Base-by-base conservation (phyloP, 1,140 invertebrate species). In the Ptiloglossa arizonensis region DNA sequence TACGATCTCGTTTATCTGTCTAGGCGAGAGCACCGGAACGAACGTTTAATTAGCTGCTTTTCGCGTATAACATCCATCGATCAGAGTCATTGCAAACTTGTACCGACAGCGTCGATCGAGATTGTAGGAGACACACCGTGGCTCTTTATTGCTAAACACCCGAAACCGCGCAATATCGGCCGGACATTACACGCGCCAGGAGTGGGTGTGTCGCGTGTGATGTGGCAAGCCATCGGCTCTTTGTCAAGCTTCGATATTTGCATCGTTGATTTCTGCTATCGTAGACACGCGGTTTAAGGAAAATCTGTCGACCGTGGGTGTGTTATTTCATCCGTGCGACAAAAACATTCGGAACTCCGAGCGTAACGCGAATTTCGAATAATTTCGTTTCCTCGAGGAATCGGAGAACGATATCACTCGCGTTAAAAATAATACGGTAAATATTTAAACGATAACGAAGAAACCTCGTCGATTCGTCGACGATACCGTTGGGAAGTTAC, bases 131-230 rank as follows among this genome's bases (percentile, higher is more conserved):
- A 85, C 86, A 82, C 82, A 82, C 78, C 81, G 82, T 29, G 79
- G 74, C 87, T 88, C 87, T 88, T 89, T 89, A 89, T 90, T 90
- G 89, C 86, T 88, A 87, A 88, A 86, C 86, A 88, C 81, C 87
- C 75, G 84, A 87, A 89, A 89, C 88, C 89, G 86, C 87, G 86
- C 86, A 88, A 88, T 89, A 89, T 90, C 86, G 88, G 88, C 81
- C 71, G 83, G 80, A 87, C 77, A 74, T 85, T 74, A 80, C 86
- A 81, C 76, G 78, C 80, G 81, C 73, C 62, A 59, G 74, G 71
- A 82, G 82, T 79, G 87, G 82, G 79, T 74, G 80, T 82, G 73
- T 86, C 85, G 88, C 84, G 88, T 89, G 89, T 87, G 87, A 90
- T 89, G 89, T 90, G 88, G 87, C 83, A 48, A 86, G 76, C 83